Base-by-base conservation (phyloP, 2,113 vertebrate species). In the Etheostoma spectabile region DNA sequence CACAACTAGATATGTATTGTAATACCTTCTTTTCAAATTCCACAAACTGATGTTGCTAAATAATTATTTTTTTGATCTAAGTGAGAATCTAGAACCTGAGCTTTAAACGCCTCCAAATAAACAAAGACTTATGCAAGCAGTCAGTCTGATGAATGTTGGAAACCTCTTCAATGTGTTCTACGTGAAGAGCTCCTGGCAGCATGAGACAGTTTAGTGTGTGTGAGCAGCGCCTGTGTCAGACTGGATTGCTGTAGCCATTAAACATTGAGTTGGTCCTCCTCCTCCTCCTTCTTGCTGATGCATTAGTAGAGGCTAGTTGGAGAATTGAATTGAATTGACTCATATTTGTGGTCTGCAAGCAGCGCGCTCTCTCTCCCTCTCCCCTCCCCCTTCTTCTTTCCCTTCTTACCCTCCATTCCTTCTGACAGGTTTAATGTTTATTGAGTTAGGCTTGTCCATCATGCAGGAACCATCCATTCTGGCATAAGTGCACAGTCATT, bases 281-380 rank as follows among this genome's bases (percentile, higher is more conserved):
- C 35, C 7, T 38, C 38, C 38, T 42, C 38, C 38, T 42, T 64
- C 66, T 68, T 22, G 1, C 75, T 69, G 48, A 38, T 88, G 80
- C 73, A 45, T 78, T 59, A 84, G 53, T 42, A 79, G 59, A 24
- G 46, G 57, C 61, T 80, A 71, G 35, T 52, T 22, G 60, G 52
- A 85, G 55, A 56, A 82, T 55, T 74, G 38, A 83, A 80, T 22
- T 74, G 45, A 83, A 74, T 22, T 24, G 74, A 72, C 49, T 84
- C 78, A 87, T 87, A 63, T 75, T 68, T 90, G 87, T 87, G 91
- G 88, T 90, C 72, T 85, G 80, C 74, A 82, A 62, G 61, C 65
- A 55, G 57, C 71, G 8, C 6, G 8, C 38, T 1, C 62, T 59
- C 33, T 57, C 62, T 7, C 30, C 30, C 30, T 30, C 30, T 13